These are phyloP conservation scores for Fistularia tabacaria DNA, from an alignment of 2,797 vertebrate species.

Conservation along the genomic window DNA sequence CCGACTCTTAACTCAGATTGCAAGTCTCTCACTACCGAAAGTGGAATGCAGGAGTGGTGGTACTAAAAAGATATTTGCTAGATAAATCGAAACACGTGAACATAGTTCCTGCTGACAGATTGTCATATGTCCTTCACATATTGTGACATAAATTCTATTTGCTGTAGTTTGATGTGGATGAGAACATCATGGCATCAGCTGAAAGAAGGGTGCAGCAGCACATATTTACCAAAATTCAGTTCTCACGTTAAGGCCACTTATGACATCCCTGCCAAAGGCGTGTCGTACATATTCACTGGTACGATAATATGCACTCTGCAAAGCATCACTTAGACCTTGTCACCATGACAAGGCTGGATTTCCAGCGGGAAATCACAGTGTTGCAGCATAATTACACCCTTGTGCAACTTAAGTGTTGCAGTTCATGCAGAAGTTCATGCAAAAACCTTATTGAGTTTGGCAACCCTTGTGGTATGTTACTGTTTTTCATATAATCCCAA, in stretches of 20 bases:
- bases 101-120: too few relatives aligned
- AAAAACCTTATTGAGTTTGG: conserved; percentile 27
- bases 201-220: conserved; percentile 44
- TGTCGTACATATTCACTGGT: conserved; percentile 67
- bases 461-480: conserved; percentile 38
- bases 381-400: conserved; percentile 58
- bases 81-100: too few relatives aligned
- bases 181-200: conserved; percentile 55
- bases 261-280: conserved; percentile 47
- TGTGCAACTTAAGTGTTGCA: conserved; percentile 47
- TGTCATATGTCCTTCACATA: too few relatives aligned
- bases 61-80: too few relatives aligned
- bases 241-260: conserved; percentile 60
- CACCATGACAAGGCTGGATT: conserved; percentile 59
- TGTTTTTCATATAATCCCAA: conserved; percentile 43
- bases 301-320: conserved; percentile 52
- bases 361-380: conserved; percentile 30
- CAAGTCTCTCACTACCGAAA: too few relatives aligned
- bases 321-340: conserved; percentile 43
- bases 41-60: too few relatives aligned
- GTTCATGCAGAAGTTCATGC: conserved; percentile 18
- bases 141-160: background rate
- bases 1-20: too few relatives aligned
- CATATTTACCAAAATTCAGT: conserved; percentile 39
- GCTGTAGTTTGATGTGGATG: conserved; percentile 59